Percentiles rank a stretch among this genome's conserved stretches.
Evolutionary conservation across 2,888 invertebrate genomes (phyloP).

Genomic region (Amphipoea oculea): DNA sequence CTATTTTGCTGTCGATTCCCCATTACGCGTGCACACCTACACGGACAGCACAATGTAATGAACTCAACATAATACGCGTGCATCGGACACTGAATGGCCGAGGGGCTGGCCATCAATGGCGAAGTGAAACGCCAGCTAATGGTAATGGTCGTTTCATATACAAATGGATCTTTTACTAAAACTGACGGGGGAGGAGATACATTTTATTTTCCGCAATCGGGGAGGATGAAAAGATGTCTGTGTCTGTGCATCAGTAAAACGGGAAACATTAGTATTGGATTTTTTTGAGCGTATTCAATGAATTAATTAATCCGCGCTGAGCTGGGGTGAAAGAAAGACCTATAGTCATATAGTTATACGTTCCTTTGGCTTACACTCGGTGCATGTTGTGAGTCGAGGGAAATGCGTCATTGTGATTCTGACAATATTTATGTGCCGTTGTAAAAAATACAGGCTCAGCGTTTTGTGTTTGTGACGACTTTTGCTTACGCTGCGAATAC

Average conservation of each 20-base stretch:
- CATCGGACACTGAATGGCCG: constrained; percentile 66
- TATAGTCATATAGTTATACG: constrained; percentile 2
- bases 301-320: constrained; percentile 59
- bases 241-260: constrained; percentile 54
- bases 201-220: constrained; percentile 65
- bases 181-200: constrained; percentile 62
- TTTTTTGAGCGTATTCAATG: constrained; percentile 61
- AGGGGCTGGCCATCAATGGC: constrained; percentile 67
- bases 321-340: constrained; percentile 37
- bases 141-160: constrained; percentile 72
- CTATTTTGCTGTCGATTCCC: constrained; percentile 52
- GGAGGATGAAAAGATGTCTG: constrained; percentile 63
- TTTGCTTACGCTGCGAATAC: background rate
- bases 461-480: constrained; percentile 1
- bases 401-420: constrained; percentile 40
- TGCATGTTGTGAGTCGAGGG: constrained; percentile 35
- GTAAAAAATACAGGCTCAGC: constrained; percentile 8
- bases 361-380: constrained; percentile 4
- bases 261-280: constrained; percentile 60
- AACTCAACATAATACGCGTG: constrained; percentile 66
- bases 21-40: constrained; percentile 52
- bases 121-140: constrained; percentile 66
- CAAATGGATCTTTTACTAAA: constrained; percentile 71
- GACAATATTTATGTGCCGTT: constrained; percentile 47
- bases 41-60: constrained; percentile 62